A percentile compares a stretch with the other conserved stretches of the same genome.
These are phyloP conservation scores for Heloderma charlesbogerti DNA, from an alignment of 2,113 vertebrate species.

Conservation along the genomic window DNA sequence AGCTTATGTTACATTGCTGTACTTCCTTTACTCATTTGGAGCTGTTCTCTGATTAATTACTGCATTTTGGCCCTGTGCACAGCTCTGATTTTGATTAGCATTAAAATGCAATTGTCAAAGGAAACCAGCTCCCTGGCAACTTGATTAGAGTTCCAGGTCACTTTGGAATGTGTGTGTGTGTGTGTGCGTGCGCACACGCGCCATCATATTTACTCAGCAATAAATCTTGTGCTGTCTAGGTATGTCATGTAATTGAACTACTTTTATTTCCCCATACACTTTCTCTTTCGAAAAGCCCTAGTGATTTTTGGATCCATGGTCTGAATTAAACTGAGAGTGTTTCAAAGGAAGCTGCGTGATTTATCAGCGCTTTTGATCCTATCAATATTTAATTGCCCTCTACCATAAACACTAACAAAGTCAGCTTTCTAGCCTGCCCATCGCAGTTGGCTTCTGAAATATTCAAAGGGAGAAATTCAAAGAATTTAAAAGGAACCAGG, in stretches of 20 bases:
- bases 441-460: conserved; percentile 56
- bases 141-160: conserved; percentile 21
- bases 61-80: not conserved
- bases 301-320: conserved; percentile 37
- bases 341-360: conserved; percentile 38
- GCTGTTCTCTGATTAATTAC: not conserved
- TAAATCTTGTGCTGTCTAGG: conserved; percentile 50
- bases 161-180: not conserved
- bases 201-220: conserved; percentile 48
- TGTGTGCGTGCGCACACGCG: not conserved
- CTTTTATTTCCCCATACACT: conserved; percentile 21
- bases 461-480: conserved; percentile 56
- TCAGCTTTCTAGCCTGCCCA: conserved; percentile 3
- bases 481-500: conserved; percentile 45
- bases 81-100: conserved; percentile 17
- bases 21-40: not conserved
- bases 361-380: conserved; percentile 32
- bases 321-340: conserved; percentile 16
- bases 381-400: conserved; percentile 65
- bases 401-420: conserved; percentile 45
- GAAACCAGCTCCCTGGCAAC: conserved; percentile 47
- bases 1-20: too few species aligned
- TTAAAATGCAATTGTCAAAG: conserved; percentile 49
- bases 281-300: conserved; percentile 8
- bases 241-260: conserved; percentile 14